Evolutionary conservation across 37 sponge, comb jelly and placozoan species (phyloP).

Genomic region (Eunapius fragilis): DNA sequence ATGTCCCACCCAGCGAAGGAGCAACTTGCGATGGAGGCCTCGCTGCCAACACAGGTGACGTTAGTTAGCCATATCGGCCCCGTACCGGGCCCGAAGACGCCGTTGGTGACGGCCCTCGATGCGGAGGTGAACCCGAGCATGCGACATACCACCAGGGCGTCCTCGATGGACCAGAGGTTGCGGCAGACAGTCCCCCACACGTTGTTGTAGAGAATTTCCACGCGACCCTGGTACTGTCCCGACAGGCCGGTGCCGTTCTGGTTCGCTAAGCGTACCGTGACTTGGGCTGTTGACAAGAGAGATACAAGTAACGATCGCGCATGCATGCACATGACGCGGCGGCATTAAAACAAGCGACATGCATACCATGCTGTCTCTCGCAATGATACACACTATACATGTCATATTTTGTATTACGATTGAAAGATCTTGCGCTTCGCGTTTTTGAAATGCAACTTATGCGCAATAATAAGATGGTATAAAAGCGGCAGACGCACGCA

Average conservation of each 20-base stretch:
- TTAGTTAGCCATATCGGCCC: background rate
- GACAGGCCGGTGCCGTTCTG: conserved; percentile 8
- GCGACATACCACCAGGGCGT: conserved; percentile 50
- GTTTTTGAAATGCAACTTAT: too few species aligned
- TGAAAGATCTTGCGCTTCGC: too few species aligned
- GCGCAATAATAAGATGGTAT: too few species aligned
- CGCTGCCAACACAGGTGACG: conserved; percentile 15
- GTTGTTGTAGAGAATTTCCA: conserved; percentile 43
- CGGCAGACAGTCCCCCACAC: conserved; percentile 63
- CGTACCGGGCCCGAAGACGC: conserved; percentile 2
- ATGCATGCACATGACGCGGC: background rate
- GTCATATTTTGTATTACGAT: too few species aligned
- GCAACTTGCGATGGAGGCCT: conserved; percentile 9
- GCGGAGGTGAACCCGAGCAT: conserved; percentile 43
- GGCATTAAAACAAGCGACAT: background rate
- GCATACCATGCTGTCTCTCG: too few species aligned
- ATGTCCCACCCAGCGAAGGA: conserved; percentile 13
- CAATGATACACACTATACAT: too few species aligned
- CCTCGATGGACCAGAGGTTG: conserved; percentile 22
- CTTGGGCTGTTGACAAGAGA: background rate
- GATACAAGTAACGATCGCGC: background rate
- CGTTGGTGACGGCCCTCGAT: conserved; percentile 18
- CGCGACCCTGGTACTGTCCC: conserved; percentile 46
- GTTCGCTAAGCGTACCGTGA: conserved; percentile 21
- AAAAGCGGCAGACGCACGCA: too few species aligned